Evolutionary conservation across 2,888 invertebrate genomes (phyloP).

Genomic region (Hemistola chrysoprasaria): DNA sequence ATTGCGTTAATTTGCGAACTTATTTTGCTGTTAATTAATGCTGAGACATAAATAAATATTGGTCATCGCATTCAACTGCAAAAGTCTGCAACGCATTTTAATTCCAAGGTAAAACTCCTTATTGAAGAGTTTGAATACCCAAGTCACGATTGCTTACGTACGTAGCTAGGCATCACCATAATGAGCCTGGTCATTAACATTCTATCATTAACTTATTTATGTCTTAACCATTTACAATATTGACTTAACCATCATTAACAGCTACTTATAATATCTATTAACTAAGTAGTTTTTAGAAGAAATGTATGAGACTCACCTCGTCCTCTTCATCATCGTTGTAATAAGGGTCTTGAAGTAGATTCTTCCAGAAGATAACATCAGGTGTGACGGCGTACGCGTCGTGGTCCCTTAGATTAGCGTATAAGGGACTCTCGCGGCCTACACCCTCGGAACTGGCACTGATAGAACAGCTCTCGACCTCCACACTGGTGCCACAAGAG

Average conservation of each 20-base stretch:
- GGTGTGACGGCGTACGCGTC: constrained; percentile 73
- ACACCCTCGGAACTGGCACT: constrained; percentile 72
- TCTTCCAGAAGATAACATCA: constrained; percentile 81
- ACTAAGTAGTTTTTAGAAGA: constrained; percentile 12
- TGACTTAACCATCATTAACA: constrained; percentile 3
- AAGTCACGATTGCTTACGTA: constrained; percentile 4
- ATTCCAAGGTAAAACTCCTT: constrained; percentile 19
- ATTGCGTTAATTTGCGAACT: too few relatives aligned
- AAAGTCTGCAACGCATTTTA: constrained; percentile 16
- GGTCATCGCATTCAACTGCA: constrained; percentile 12
- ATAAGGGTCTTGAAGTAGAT: constrained; percentile 68
- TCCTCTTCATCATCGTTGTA: constrained; percentile 82
- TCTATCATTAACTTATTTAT: constrained; percentile 8
- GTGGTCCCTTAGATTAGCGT: constrained; percentile 72
- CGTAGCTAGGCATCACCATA: not conserved
- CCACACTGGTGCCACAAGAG: constrained; percentile 73
- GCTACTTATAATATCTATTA: not conserved
- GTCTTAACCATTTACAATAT: constrained; percentile 9
- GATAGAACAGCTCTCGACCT: constrained; percentile 71
- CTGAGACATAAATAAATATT: constrained; percentile 13
- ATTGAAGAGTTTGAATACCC: constrained; percentile 6
- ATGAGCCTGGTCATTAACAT: constrained; percentile 9
- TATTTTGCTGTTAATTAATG: too few relatives aligned
- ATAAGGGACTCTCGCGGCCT: constrained; percentile 70
- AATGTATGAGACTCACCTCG: constrained; percentile 56